Conservation (phyloP, 2,113 vertebrate species). For the Gila orcuttii region DNA sequence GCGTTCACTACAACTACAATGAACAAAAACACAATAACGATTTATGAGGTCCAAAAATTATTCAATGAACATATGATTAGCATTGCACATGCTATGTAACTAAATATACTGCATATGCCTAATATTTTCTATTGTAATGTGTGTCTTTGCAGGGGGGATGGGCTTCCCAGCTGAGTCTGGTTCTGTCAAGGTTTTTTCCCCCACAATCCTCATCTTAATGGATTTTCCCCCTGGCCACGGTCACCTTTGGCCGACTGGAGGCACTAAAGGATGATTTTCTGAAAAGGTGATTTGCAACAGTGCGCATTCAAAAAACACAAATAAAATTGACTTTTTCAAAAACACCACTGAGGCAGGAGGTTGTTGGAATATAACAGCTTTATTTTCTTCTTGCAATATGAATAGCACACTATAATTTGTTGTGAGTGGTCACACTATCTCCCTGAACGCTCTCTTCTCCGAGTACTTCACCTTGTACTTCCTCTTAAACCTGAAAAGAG, state of each 20-base stretch:
- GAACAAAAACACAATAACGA: neutral
- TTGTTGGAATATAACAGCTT: neutral
- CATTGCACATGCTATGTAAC: neutral
- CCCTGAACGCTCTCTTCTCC: conserved; percentile 87
- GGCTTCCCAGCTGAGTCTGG: neutral
- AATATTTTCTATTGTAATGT: neutral
- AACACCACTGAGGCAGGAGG: neutral
- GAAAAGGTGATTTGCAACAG: neutral
- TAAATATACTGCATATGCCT: neutral
- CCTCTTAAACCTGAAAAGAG: conserved; percentile 82
- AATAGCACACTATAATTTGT: neutral
- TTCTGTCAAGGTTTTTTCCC: neutral
- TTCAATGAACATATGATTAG: neutral
- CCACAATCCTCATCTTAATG: neutral
- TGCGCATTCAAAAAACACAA: neutral
- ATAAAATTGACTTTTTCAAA: neutral
- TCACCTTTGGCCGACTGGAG: neutral
- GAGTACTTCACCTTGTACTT: conserved; percentile 85
- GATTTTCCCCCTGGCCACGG: neutral
- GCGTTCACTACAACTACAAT: neutral
- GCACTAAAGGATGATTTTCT: neutral
- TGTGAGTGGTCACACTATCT: conserved; percentile 72
- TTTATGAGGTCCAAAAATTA: neutral
- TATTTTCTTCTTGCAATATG: neutral
- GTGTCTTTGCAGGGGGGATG: neutral